These are phyloP conservation scores for Hormiphora californensis DNA, from an alignment of 37 sponge, comb jelly and placozoan species.

Conservation along the genomic window DNA sequence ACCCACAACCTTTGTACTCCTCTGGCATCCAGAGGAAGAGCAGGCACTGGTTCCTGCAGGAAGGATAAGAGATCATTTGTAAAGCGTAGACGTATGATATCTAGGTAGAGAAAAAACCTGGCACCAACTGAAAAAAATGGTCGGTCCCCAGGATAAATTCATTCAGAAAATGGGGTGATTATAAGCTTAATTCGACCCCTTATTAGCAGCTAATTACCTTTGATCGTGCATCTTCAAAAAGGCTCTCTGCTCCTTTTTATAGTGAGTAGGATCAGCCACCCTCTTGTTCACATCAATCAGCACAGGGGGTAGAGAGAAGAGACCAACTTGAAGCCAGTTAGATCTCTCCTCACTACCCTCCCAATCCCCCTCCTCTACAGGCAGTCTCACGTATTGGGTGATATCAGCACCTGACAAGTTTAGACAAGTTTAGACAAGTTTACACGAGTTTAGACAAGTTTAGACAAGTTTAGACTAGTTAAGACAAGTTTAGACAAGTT, in stretches of 20 bases:
- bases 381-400: constrained; percentile 17
- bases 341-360: not conserved
- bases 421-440: no score
- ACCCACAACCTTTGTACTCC: constrained; percentile 52
- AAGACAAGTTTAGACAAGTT: no score
- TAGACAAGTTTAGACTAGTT: no score
- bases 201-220: constrained; percentile 20
- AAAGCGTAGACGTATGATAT: no score
- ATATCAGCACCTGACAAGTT: no score
- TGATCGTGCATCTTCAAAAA: constrained; percentile 28
- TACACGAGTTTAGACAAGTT: no score
- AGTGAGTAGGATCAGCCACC: not conserved
- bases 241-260: constrained; percentile 26
- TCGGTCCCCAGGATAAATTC: no score
- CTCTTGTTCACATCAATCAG: constrained; percentile 54
- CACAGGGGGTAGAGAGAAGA: not conserved
- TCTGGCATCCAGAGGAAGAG: constrained; percentile 47
- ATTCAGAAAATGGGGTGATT: not conserved
- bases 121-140: no score
- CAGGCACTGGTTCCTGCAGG: constrained; percentile 29
- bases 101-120: no score
- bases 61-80: not conserved
- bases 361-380: not conserved
- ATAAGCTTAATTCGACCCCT: not conserved
- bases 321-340: constrained; percentile 20